These are phyloP conservation scores for Ophion ellenae DNA, from an alignment of 2,888 invertebrate species.

Conservation along the genomic window DNA sequence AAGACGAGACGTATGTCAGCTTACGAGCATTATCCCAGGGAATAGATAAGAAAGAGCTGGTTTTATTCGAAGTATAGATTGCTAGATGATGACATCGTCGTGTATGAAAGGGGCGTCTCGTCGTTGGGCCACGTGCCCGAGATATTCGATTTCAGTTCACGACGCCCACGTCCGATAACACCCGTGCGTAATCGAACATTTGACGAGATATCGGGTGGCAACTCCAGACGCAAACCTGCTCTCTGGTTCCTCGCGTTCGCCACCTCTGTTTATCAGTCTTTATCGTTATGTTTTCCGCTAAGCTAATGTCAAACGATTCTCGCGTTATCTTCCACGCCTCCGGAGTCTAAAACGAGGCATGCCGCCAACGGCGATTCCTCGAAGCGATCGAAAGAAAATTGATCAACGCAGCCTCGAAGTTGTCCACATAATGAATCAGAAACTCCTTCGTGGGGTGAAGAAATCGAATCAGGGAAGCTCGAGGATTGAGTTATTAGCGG, in stretches of 20 bases:
- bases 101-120: slow-evolving; percentile 78
- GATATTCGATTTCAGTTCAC: slow-evolving; percentile 72
- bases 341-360: neutral
- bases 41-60: slow-evolving; percentile 29
- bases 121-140: slow-evolving; percentile 79
- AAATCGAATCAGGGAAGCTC: slow-evolving; percentile 53
- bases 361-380: neutral
- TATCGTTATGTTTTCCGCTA: neutral
- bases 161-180: slow-evolving; percentile 77
- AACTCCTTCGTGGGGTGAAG: slow-evolving; percentile 31
- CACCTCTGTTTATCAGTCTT: slow-evolving; percentile 35
- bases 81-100: slow-evolving; percentile 47
- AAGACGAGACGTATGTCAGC: neutral
- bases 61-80: slow-evolving; percentile 25
- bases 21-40: neutral
- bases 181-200: slow-evolving; percentile 73
- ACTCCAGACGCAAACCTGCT: slow-evolving; percentile 54
- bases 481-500: slow-evolving; percentile 52
- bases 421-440: slow-evolving; percentile 25
- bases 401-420: slow-evolving; percentile 31
- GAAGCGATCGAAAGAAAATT: slow-evolving; percentile 28
- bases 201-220: slow-evolving; percentile 65
- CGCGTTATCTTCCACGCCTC: neutral
- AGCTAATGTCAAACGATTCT: neutral
- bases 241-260: slow-evolving; percentile 42